These are phyloP conservation scores for Polypedilum pembai DNA, from an alignment of 1,140 invertebrate species.

Conservation along the genomic window DNA sequence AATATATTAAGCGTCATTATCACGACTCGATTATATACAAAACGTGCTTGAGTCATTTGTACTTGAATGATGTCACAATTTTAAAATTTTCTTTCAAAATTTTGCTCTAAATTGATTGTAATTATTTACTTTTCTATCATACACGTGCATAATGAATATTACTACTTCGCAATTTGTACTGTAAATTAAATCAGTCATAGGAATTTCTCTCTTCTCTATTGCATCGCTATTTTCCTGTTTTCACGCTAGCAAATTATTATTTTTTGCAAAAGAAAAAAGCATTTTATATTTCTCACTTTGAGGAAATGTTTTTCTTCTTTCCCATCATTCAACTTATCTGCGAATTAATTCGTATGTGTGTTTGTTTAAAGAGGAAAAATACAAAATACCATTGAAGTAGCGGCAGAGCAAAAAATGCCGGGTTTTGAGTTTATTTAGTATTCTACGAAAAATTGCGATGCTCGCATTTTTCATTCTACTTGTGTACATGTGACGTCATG, in stretches of 20 bases:
- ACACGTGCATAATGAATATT: too few species aligned
- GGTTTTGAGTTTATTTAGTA: neutral
- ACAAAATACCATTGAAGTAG: too few species aligned
- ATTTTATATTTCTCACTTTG: too few species aligned
- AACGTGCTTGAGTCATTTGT: too few species aligned
- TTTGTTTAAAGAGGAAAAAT: neutral
- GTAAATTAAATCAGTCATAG: neutral
- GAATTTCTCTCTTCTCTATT: neutral
- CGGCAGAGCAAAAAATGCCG: neutral
- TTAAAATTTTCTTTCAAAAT: too few species aligned
- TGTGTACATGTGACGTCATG: constrained; percentile 3
- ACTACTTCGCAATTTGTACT: too few species aligned
- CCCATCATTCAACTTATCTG: neutral
- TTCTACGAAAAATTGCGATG: constrained; percentile 6
- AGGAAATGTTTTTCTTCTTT: neutral
- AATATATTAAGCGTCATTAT: too few species aligned
- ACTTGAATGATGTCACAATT: too few species aligned
- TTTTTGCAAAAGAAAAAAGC: neutral
- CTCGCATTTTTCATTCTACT: neutral
- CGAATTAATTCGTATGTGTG: neutral
- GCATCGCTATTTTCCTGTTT: neutral
- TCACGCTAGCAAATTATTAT: neutral
- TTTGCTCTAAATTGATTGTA: too few species aligned
- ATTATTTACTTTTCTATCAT: too few species aligned
- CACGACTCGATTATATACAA: too few species aligned